Conservation (phyloP, 2,888 invertebrate genomes). For the Laothoe populi region DNA sequence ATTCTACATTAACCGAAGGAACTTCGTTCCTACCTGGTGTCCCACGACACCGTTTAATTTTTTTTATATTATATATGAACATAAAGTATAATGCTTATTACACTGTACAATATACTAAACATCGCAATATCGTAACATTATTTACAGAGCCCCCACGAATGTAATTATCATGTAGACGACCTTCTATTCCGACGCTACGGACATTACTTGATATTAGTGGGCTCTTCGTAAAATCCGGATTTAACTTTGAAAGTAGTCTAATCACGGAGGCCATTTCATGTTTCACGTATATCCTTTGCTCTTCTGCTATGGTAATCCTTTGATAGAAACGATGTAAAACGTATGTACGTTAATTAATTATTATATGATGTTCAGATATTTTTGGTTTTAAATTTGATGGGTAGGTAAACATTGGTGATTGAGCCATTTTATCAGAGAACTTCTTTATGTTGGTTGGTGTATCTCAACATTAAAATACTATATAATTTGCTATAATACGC, state of each 20-base stretch:
- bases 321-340: neutral
- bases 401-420: no score
- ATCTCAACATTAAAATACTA: no score
- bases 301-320: neutral
- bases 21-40: no score
- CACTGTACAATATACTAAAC: neutral
- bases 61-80: no score
- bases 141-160: neutral
- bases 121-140: neutral
- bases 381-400: no score
- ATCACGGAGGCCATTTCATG: conserved; percentile 18
- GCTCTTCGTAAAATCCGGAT: neutral
- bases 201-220: conserved; percentile 17
- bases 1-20: no score
- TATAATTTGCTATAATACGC: no score
- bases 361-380: no score
- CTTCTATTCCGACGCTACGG: neutral
- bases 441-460: no score
- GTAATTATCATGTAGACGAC: neutral
- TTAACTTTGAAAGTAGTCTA: conserved; percentile 18
- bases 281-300: conserved; percentile 7
- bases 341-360: neutral
- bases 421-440: no score
- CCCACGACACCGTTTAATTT: no score
- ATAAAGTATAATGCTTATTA: no score